phyloP scores from a whole-genome alignment of 64 coral and sea anemone genomes.

The Montipora cactus region DNA sequence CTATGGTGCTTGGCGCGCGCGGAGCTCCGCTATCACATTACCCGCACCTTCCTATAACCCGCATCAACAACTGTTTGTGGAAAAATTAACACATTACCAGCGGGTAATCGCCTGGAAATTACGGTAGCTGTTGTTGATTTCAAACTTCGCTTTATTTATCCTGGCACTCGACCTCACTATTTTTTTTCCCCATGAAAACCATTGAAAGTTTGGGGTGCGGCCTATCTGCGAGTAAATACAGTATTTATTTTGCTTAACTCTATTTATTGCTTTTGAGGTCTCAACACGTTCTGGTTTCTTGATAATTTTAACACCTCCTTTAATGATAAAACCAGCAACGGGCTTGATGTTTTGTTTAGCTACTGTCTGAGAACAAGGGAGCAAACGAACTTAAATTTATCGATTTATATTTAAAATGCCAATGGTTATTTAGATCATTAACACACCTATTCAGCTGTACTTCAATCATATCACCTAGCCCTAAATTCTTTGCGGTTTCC shows the following conservation, averaged over 20 bases:
- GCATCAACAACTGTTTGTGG: too few species aligned
- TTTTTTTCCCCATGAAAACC: too few species aligned
- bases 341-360: slow-evolving; percentile 26
- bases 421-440: slow-evolving; percentile 6
- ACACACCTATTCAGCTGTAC: slow-evolving; percentile 6
- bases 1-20: too few species aligned
- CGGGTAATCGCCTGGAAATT: too few species aligned
- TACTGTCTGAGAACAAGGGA: slow-evolving; percentile 6
- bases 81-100: too few species aligned
- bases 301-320: not conserved
- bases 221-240: too few species aligned
- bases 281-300: slow-evolving; percentile 13
- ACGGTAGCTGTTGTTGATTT: too few species aligned
- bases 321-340: slow-evolving; percentile 18
- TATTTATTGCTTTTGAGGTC: not conserved
- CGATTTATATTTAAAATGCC: not conserved
- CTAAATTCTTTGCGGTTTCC: slow-evolving; percentile 69
- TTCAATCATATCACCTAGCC: slow-evolving; percentile 49
- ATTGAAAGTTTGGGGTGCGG: too few species aligned
- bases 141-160: too few species aligned
- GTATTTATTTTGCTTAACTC: not conserved
- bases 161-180: too few species aligned
- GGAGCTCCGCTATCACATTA: too few species aligned
- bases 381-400: not conserved
- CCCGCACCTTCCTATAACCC: too few species aligned